Evolutionary conservation across 2,888 invertebrate species (phyloP).

Genomic region (Apantesis nais): DNA sequence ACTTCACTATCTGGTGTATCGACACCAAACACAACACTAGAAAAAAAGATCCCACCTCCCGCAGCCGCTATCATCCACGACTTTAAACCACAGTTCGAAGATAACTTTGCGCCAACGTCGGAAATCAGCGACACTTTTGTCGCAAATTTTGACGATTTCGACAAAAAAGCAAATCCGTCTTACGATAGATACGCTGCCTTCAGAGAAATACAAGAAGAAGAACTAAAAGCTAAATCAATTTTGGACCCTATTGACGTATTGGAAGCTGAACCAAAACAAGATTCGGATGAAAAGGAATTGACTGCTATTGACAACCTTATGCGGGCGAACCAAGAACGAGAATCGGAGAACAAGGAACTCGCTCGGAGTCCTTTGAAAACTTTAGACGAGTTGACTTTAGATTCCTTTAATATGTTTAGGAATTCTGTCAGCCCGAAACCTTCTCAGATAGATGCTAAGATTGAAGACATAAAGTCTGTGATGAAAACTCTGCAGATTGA

Average conservation of each 20-base stretch:
- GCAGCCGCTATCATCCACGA: constrained; percentile 49
- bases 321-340: constrained; percentile 60
- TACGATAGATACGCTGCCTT: constrained; percentile 96
- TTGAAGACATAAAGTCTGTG: constrained; percentile 79
- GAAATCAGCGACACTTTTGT: constrained; percentile 85
- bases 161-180: constrained; percentile 82
- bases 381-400: constrained; percentile 74
- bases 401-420: constrained; percentile 75
- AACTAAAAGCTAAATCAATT: constrained; percentile 82
- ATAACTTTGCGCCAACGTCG: constrained; percentile 83
- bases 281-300: constrained; percentile 73
- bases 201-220: constrained; percentile 93
- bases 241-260: constrained; percentile 63
- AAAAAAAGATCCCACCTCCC: constrained; percentile 42
- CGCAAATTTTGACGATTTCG: constrained; percentile 88
- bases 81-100: constrained; percentile 87
- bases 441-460: constrained; percentile 74
- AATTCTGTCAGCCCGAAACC: constrained; percentile 80
- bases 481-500: constrained; percentile 79
- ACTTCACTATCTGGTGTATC: constrained; percentile 41
- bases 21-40: constrained; percentile 29
- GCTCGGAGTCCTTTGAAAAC: constrained; percentile 73
- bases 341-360: constrained; percentile 61
- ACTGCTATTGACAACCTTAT: constrained; percentile 68
- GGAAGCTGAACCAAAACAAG: constrained; percentile 66